Evolutionary conservation across 2,888 invertebrate species (phyloP).

Genomic region (Cryptus viduatorius): DNA sequence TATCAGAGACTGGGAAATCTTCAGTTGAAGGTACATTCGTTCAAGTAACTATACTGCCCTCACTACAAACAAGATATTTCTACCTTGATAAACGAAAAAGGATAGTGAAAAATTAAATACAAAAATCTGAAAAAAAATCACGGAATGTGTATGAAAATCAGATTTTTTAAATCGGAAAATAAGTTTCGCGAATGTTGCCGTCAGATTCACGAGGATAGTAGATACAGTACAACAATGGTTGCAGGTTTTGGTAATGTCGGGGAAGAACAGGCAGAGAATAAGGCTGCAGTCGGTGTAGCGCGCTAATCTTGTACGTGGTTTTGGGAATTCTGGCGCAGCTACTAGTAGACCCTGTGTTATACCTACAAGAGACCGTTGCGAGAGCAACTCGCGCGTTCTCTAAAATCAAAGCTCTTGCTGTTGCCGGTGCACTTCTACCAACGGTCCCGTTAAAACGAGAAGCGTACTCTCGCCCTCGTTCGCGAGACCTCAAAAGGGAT

Average conservation of each 20-base stretch:
- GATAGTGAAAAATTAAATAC: too few species aligned
- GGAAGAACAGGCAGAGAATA: background rate
- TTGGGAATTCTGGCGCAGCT: conserved; percentile 17
- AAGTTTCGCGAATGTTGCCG: background rate
- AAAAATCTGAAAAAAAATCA: background rate
- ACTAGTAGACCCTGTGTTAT: conserved; percentile 20
- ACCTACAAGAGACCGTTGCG: conserved; percentile 1
- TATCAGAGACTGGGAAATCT: conserved; percentile 33
- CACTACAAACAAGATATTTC: background rate
- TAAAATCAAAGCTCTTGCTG: conserved; percentile 47
- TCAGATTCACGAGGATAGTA: background rate
- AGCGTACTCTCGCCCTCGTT: conserved; percentile 28
- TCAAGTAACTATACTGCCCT: background rate
- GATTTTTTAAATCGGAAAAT: background rate
- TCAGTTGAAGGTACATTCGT: background rate
- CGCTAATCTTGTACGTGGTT: conserved; percentile 47
- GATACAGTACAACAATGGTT: background rate
- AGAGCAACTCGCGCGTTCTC: conserved; percentile 33
- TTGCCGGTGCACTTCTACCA: conserved; percentile 6
- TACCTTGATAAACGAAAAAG: too few species aligned
- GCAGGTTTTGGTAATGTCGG: conserved; percentile 1
- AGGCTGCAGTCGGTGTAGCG: conserved; percentile 1
- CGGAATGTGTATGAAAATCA: background rate
- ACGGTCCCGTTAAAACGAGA: conserved; percentile 30
- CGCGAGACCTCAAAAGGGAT: conserved; percentile 52